Percentiles rank a stretch among this genome's conserved stretches.
Conservation (phyloP, 2,888 invertebrate species). For the Stegana nigrithorax region DNA sequence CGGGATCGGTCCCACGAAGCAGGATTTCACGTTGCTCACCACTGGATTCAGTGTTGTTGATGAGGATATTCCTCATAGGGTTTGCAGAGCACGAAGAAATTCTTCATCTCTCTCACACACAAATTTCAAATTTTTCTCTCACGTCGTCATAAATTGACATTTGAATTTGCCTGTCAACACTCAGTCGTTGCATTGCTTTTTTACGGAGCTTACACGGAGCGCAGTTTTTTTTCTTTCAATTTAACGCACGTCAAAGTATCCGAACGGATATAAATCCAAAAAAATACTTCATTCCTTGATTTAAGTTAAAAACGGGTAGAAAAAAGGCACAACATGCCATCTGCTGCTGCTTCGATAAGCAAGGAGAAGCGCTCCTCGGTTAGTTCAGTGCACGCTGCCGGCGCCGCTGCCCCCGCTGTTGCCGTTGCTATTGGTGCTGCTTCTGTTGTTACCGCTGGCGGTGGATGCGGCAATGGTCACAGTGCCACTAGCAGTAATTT, state of each 20-base stretch:
- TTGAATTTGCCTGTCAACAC: no score
- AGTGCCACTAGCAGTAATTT: no score
- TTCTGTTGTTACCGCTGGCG: no score
- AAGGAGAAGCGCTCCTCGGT: constrained; percentile 64
- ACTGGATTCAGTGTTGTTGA: no score
- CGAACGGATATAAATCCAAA: background rate
- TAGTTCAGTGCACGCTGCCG: constrained; percentile 44
- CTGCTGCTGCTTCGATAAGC: constrained; percentile 26
- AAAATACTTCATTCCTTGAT: background rate
- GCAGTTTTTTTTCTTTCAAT: background rate
- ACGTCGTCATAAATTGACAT: no score
- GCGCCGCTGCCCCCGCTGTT: constrained; percentile 16
- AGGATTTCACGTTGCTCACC: no score
- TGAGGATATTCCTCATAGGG: no score
- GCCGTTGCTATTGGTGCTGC: constrained; percentile 25
- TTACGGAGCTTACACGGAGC: background rate
- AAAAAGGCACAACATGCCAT: constrained; percentile 16
- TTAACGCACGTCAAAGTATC: background rate
- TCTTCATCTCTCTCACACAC: no score
- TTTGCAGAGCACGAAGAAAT: no score
- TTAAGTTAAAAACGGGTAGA: background rate
- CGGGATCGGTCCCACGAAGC: no score
- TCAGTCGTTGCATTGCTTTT: background rate
- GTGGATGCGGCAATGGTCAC: no score
- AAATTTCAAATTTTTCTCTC: no score